These are phyloP conservation scores for Noctua comes DNA, from an alignment of 2,888 invertebrate species.

Conservation along the genomic window DNA sequence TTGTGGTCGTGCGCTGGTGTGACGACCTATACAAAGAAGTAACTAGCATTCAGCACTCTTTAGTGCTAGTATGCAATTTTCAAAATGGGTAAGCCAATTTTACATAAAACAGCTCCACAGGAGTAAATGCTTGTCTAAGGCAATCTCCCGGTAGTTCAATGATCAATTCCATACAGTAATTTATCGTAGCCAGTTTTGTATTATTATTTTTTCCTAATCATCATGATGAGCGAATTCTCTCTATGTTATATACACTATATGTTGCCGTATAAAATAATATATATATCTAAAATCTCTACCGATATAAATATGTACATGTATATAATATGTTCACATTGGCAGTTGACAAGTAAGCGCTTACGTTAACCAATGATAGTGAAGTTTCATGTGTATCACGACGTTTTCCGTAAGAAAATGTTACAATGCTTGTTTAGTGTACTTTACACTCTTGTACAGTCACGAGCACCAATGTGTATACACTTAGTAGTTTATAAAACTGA, in stretches of 20 bases:
- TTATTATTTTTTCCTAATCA: constrained; percentile 9
- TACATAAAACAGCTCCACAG: constrained; percentile 1
- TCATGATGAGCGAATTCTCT: background rate
- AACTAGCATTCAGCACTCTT: background rate
- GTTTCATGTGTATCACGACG: constrained; percentile 22
- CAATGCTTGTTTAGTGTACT: constrained; percentile 19
- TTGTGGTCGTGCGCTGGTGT: background rate
- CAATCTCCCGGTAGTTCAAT: background rate
- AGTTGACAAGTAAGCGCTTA: constrained; percentile 34
- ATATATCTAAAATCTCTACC: constrained; percentile 38
- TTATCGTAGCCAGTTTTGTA: background rate
- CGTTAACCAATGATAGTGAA: constrained; percentile 13
- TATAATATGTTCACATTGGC: constrained; percentile 41
- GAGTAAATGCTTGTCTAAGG: constrained; percentile 9
- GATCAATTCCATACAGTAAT: constrained; percentile 23
- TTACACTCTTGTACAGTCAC: constrained; percentile 4
- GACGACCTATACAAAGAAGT: background rate
- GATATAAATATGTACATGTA: constrained; percentile 44
- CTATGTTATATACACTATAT: constrained; percentile 25
- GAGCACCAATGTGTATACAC: constrained; percentile 6
- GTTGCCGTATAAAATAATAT: constrained; percentile 23
- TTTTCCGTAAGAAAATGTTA: constrained; percentile 22
- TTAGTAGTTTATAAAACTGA: background rate
- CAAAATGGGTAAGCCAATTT: background rate
- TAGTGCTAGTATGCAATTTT: background rate